phyloP scores from a whole-genome alignment of 2,888 invertebrate genomes.

The Lydus trimaculatus region DNA sequence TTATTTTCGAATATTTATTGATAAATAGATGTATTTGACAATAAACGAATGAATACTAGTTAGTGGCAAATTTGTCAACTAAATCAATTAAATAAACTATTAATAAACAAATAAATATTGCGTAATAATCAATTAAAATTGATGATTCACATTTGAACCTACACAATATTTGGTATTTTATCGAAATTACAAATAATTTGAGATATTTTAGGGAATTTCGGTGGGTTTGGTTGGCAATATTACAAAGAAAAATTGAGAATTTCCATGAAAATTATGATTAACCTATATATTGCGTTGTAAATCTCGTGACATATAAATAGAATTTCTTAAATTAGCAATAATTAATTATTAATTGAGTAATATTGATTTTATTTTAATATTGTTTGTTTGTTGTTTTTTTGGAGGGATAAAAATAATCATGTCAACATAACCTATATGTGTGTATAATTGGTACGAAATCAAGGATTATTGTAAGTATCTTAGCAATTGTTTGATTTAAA shows the following conservation, averaged over 20 bases:
- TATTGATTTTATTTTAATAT: constrained; percentile 14
- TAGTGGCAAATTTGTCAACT: neutral
- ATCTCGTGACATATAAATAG: constrained; percentile 36
- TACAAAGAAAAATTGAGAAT: neutral
- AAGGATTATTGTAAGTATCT: constrained; percentile 22
- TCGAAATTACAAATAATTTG: neutral
- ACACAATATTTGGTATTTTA: neutral
- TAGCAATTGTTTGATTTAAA: constrained; percentile 17
- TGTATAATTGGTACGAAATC: neutral
- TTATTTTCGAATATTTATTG: too few species aligned
- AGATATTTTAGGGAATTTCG: constrained; percentile 6
- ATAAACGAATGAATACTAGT: neutral
- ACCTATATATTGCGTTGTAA: constrained; percentile 37
- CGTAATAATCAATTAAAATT: neutral
- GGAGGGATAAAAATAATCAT: constrained; percentile 22
- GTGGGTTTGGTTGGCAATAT: constrained; percentile 14
- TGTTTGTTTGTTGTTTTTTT: too few species aligned
- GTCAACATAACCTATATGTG: constrained; percentile 12
- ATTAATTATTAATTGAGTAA: constrained; percentile 21
- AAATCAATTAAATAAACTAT: neutral
- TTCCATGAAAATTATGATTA: constrained; percentile 20
- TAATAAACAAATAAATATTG: neutral
- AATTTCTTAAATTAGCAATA: neutral
- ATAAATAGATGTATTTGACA: neutral
- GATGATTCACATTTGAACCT: neutral